These are phyloP conservation scores for Coregonus clupeaformis DNA, from an alignment of 2,113 vertebrate species.

Conservation along the genomic window DNA sequence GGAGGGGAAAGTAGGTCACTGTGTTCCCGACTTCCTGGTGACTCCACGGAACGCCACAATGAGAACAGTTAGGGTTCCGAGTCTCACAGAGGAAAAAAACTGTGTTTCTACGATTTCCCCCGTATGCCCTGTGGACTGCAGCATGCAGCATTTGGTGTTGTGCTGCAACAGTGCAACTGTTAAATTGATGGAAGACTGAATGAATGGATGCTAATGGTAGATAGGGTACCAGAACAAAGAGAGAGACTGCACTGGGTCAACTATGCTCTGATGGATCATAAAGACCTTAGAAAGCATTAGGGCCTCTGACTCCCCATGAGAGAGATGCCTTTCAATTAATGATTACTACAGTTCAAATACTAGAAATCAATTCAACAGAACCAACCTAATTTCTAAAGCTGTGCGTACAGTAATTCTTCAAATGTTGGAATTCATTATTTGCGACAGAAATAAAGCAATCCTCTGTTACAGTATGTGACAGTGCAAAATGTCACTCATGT, in stretches of 20 bases:
- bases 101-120: constrained; percentile 5
- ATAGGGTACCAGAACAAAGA: no score
- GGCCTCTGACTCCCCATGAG: neutral
- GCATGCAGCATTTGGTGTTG: neutral
- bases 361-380: neutral
- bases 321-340: neutral
- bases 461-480: neutral
- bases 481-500: neutral
- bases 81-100: neutral
- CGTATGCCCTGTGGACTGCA: neutral
- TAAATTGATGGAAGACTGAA: neutral
- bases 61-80: constrained; percentile 37
- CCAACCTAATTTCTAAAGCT: neutral
- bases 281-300: neutral
- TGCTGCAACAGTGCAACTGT: neutral
- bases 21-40: constrained; percentile 56
- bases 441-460: neutral
- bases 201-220: neutral
- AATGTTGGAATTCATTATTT: neutral
- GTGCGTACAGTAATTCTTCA: neutral
- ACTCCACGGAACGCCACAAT: constrained; percentile 49
- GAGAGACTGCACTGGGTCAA: no score
- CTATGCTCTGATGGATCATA: neutral
- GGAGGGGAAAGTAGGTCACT: constrained; percentile 74
- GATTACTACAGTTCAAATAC: neutral